Percentiles rank a stretch among this genome's conserved stretches.
These are phyloP conservation scores for Cheilosia vernalis DNA, from an alignment of 2,888 invertebrate genomes.

Conservation along the genomic window DNA sequence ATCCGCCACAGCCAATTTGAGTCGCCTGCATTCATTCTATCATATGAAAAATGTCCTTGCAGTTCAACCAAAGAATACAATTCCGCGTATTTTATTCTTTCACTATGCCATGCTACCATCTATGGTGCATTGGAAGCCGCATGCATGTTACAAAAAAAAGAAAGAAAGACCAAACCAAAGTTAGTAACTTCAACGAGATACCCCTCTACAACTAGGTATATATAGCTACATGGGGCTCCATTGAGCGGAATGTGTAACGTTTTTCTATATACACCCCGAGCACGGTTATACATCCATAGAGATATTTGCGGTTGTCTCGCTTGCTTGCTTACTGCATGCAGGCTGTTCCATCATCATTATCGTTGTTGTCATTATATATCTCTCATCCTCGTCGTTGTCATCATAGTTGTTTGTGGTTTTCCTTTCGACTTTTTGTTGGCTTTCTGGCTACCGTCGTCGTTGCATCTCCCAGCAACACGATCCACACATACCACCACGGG, in stretches of 20 bases:
- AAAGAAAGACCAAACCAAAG: slow-evolving; percentile 28
- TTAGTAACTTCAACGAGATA: slow-evolving; percentile 21
- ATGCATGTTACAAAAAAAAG: slow-evolving; percentile 9
- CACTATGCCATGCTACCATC: background rate
- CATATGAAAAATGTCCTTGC: background rate
- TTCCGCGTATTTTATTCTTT: slow-evolving; percentile 9
- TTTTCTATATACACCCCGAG: slow-evolving; percentile 30
- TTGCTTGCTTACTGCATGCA: slow-evolving; percentile 36
- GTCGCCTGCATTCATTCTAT: too few species aligned
- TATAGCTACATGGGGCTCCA: slow-evolving; percentile 32
- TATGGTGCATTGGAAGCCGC: slow-evolving; percentile 5
- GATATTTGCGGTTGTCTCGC: slow-evolving; percentile 48
- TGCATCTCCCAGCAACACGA: slow-evolving; percentile 7
- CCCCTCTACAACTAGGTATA: background rate
- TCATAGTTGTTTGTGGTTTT: slow-evolving; percentile 42
- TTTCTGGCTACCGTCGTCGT: slow-evolving; percentile 42
- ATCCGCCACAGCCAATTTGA: too few species aligned
- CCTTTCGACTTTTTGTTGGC: slow-evolving; percentile 28
- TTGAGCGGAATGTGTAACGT: slow-evolving; percentile 62
- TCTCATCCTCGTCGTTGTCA: slow-evolving; percentile 15
- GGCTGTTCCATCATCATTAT: slow-evolving; percentile 65
- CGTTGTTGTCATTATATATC: slow-evolving; percentile 51
- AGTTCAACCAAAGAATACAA: background rate
- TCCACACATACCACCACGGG: slow-evolving; percentile 21
- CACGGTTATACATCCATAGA: slow-evolving; percentile 15